Evolutionary conservation across 2,797 vertebrate genomes (phyloP).

Genomic region (Zalophus californianus): DNA sequence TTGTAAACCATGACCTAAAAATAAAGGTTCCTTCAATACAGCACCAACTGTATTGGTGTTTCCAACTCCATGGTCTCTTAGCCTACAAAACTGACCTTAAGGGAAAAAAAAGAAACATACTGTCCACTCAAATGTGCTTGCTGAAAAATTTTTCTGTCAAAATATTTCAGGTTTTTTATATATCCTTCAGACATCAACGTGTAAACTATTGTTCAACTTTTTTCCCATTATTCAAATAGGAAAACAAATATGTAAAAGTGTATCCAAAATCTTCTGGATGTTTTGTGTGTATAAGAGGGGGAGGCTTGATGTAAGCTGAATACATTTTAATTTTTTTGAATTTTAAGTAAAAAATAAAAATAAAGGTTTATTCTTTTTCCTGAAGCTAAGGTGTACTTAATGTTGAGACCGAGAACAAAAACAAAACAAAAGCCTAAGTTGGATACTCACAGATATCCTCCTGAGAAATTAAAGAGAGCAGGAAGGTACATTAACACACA

Average conservation of each 20-base stretch:
- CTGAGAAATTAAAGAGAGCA: not conserved
- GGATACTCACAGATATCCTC: not conserved
- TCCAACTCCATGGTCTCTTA: not conserved
- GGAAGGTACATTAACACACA: not conserved
- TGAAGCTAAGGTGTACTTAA: not conserved
- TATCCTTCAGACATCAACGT: not conserved
- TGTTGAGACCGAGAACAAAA: not conserved
- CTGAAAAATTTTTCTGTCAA: not conserved
- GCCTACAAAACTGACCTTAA: not conserved
- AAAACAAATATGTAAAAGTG: not conserved
- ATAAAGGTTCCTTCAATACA: not conserved
- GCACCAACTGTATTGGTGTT: too few species aligned
- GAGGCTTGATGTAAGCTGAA: not conserved
- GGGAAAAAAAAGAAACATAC: not conserved
- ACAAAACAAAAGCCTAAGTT: not conserved
- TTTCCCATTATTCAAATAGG: not conserved
- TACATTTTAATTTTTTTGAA: not conserved
- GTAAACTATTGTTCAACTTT: not conserved
- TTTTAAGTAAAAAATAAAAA: not conserved
- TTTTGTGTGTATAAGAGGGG: not conserved
- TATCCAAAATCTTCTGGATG: not conserved
- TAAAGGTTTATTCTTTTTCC: not conserved
- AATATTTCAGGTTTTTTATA: not conserved
- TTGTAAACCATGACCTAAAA: not conserved
- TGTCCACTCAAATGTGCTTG: not conserved